These are phyloP conservation scores for Caranx melampygus DNA, from an alignment of 2,113 vertebrate species.

Conservation along the genomic window DNA sequence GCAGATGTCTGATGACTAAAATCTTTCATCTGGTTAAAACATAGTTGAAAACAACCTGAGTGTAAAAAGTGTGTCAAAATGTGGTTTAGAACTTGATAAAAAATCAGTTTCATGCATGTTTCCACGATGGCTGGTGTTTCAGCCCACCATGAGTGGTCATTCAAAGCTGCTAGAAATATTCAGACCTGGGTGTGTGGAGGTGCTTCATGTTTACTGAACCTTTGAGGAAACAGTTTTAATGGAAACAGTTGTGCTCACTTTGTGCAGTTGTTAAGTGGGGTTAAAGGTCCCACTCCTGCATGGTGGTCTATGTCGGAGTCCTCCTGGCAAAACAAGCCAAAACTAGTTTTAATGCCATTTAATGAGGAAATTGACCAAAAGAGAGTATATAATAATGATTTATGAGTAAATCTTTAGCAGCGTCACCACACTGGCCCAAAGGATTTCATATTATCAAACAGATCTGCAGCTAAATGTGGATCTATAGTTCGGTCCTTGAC, in stretches of 20 bases:
- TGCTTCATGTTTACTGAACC: not conserved
- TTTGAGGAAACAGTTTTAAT: not conserved
- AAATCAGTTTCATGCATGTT: not conserved
- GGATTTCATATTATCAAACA: not conserved
- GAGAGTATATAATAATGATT: not conserved
- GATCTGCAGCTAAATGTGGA: constrained; percentile 28
- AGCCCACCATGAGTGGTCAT: not conserved
- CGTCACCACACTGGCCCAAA: not conserved
- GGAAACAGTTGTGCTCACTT: not conserved
- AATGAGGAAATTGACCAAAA: not conserved
- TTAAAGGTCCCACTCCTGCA: not conserved
- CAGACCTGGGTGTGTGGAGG: not conserved
- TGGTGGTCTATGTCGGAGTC: no score
- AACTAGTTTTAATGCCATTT: not conserved
- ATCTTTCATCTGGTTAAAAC: no score
- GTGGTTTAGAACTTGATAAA: no score
- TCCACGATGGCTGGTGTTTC: not conserved
- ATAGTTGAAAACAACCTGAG: no score
- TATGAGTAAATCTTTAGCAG: not conserved
- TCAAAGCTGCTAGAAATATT: not conserved
- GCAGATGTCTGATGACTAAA: no score
- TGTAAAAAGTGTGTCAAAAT: no score
- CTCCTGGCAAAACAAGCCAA: not conserved
- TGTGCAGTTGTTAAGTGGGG: not conserved
- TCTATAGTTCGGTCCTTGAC: constrained; percentile 49